These are phyloP conservation scores for Hybos culiciformis DNA, from an alignment of 2,888 invertebrate species.

Conservation along the genomic window DNA sequence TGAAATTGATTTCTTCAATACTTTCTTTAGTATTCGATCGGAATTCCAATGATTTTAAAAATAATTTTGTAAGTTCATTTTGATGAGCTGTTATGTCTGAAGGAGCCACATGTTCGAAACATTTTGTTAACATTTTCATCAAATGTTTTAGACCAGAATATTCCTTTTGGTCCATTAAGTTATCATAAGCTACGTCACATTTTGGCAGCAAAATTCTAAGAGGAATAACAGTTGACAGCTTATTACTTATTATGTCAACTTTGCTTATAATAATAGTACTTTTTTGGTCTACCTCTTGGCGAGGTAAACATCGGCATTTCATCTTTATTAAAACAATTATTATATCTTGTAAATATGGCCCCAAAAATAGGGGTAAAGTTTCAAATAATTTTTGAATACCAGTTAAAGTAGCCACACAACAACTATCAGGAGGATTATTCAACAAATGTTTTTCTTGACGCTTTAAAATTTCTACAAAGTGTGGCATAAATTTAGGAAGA, in stretches of 20 bases:
- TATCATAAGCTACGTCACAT: conserved; percentile 49
- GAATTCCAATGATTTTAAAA: conserved; percentile 56
- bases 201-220: conserved; percentile 65
- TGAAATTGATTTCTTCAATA: conserved; percentile 38
- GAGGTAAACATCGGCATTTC: conserved; percentile 38
- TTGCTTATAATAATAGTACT: conserved; percentile 43
- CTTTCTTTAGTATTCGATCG: conserved; percentile 40
- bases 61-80: conserved; percentile 57
- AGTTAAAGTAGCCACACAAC: conserved; percentile 43
- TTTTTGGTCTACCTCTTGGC: conserved; percentile 35
- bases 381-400: conserved; percentile 71
- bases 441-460: conserved; percentile 42
- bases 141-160: conserved; percentile 52
- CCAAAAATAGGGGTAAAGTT: conserved; percentile 67
- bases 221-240: conserved; percentile 53
- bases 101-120: conserved; percentile 47
- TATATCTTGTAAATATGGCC: conserved; percentile 66
- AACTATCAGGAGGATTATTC: conserved; percentile 24
- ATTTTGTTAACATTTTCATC: conserved; percentile 63
- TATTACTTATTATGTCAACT: conserved; percentile 47
- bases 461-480: conserved; percentile 51
- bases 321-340: conserved; percentile 49
- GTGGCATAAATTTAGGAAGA: conserved; percentile 69
- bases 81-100: conserved; percentile 52
- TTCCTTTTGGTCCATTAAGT: conserved; percentile 43